Conservation (phyloP, 2,797 vertebrate genomes). For the Acropternis orthonyx region DNA sequence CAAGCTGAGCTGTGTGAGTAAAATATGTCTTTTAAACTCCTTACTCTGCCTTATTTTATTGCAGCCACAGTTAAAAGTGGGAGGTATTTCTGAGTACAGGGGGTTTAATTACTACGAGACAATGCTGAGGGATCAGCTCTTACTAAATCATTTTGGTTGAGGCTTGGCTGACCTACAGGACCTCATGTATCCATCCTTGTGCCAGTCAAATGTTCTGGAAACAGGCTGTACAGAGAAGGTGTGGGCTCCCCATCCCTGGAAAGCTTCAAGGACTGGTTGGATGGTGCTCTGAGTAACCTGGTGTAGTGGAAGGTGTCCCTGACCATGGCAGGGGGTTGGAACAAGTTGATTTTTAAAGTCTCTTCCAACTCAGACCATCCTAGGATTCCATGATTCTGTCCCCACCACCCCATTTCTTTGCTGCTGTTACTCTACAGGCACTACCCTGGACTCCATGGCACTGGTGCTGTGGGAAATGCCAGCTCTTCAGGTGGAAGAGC, state of each 20-base stretch:
- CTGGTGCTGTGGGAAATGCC: not conserved
- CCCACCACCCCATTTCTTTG: not conserved
- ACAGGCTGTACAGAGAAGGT: not conserved
- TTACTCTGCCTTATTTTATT: not conserved
- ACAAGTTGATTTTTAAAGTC: not conserved
- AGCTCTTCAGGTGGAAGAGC: not conserved
- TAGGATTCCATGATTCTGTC: not conserved
- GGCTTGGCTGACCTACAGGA: not conserved
- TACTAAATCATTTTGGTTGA: not conserved
- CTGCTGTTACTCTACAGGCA: not conserved
- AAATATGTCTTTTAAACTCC: not conserved
- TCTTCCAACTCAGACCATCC: not conserved
- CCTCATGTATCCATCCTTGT: not conserved
- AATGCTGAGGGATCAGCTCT: not conserved
- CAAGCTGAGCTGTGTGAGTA: conserved; percentile 4
- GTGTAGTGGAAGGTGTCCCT: not conserved
- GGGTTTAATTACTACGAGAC: not conserved
- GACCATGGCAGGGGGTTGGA: not conserved
- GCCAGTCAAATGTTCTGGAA: not conserved
- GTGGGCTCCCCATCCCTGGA: not conserved
- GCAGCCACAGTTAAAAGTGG: not conserved
- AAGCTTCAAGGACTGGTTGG: not conserved
- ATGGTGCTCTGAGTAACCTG: not conserved
- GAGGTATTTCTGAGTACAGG: not conserved
- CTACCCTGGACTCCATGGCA: not conserved